These are phyloP conservation scores for Pelochelys cantorii DNA, from an alignment of 2,797 vertebrate species.

Conservation along the genomic window DNA sequence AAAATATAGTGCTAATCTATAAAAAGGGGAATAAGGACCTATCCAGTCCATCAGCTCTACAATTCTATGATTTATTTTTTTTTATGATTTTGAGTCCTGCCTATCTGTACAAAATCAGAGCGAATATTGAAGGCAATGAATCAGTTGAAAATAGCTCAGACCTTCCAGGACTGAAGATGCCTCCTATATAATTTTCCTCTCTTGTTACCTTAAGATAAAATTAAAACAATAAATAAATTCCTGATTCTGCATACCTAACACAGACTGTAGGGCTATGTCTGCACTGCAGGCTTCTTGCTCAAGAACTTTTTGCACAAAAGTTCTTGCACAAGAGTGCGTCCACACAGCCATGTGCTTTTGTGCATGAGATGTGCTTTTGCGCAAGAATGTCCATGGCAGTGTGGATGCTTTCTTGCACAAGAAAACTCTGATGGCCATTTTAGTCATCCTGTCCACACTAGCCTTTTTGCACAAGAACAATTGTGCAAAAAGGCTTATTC, in stretches of 20 bases:
- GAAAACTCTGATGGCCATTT: too few relatives aligned
- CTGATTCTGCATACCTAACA: rapidly evolving
- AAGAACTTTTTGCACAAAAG: too few relatives aligned
- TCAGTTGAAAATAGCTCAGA: neutral
- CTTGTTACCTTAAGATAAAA: neutral
- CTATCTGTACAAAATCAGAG: neutral
- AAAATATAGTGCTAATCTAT: neutral
- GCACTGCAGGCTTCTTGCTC: too few relatives aligned
- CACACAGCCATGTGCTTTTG: too few relatives aligned
- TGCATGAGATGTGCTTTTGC: too few relatives aligned
- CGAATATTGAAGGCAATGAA: neutral
- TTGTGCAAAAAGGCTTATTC: too few relatives aligned
- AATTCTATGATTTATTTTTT: neutral
- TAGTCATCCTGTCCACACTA: too few relatives aligned
- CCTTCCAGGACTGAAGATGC: neutral
- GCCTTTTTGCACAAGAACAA: too few relatives aligned
- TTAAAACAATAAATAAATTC: neutral
- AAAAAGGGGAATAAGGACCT: neutral
- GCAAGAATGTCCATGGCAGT: too few relatives aligned
- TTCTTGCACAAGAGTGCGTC: too few relatives aligned
- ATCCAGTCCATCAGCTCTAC: neutral
- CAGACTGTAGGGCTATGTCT: too few relatives aligned
- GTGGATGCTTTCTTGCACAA: too few relatives aligned
- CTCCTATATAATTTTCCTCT: neutral
- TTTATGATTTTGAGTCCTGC: neutral